phyloP scores from a whole-genome alignment of 2,888 invertebrate species.

The Caenorhabditis sp. region DNA sequence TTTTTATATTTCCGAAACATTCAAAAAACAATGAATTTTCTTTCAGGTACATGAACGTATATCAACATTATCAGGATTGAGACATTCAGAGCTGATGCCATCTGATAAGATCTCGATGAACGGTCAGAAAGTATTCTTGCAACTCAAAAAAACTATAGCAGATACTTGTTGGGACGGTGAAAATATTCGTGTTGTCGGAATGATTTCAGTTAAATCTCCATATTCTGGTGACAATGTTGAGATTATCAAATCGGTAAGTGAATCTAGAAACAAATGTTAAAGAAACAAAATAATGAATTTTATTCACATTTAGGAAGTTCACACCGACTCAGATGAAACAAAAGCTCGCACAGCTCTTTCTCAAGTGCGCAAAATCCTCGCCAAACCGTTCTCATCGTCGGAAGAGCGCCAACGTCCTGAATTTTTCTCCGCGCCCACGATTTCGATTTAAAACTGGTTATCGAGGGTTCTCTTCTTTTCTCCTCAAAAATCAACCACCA shows the following conservation, averaged over 20 bases:
- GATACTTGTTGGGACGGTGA: constrained; percentile 41
- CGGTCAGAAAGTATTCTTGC: constrained; percentile 47
- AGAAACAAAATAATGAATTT: no score
- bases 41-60: constrained; percentile 8
- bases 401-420: constrained; percentile 10
- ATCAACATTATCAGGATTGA: not conserved
- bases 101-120: constrained; percentile 12
- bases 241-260: constrained; percentile 8
- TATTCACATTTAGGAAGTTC: constrained; percentile 2
- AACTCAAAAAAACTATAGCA: constrained; percentile 43
- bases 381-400: constrained; percentile 32
- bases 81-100: constrained; percentile 8
- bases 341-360: constrained; percentile 38
- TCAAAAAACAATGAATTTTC: not conserved
- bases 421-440: not conserved
- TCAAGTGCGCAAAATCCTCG: constrained; percentile 51
- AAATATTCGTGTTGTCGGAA: constrained; percentile 30
- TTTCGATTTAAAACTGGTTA: not conserved
- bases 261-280: no score
- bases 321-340: constrained; percentile 21
- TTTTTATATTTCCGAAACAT: not conserved
- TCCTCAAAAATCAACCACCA: not conserved
- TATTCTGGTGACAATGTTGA: constrained; percentile 19
- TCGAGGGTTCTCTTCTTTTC: not conserved
- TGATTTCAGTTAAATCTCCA: constrained; percentile 19